Evolutionary conservation across 1,140 invertebrate species (phyloP).

Genomic region (Babylonia areolata): DNA sequence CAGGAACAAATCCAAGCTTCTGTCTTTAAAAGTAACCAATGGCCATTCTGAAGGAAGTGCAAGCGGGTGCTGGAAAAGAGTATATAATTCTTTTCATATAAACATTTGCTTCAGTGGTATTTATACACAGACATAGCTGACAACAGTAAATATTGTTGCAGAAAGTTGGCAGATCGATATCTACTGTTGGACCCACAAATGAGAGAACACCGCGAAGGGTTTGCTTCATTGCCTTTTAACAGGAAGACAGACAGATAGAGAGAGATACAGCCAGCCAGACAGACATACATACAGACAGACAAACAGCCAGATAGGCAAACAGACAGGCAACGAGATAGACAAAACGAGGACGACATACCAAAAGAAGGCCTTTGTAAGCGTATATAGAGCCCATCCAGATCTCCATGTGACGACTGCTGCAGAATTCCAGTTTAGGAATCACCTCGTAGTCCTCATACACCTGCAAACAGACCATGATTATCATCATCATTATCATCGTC

Average conservation of each 20-base stretch:
- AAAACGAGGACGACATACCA: conserved; percentile 83
- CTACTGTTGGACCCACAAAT: too few species aligned
- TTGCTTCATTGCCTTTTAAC: too few species aligned
- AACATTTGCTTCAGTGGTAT: too few species aligned
- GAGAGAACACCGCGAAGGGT: too few species aligned
- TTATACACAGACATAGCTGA: too few species aligned
- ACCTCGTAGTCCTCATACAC: conserved; percentile 65
- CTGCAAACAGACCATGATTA: conserved; percentile 80
- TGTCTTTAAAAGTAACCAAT: too few species aligned
- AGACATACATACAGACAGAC: not conserved
- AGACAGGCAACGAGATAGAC: not conserved
- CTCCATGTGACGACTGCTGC: conserved; percentile 94
- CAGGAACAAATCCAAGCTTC: too few species aligned
- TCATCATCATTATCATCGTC: not conserved
- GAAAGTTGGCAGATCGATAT: too few species aligned
- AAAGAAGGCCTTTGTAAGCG: conserved; percentile 96
- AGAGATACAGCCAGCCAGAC: not conserved
- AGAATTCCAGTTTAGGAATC: conserved; percentile 88
- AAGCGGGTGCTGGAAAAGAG: too few species aligned
- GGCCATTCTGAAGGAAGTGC: too few species aligned
- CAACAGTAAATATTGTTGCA: too few species aligned
- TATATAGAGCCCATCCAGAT: conserved; percentile 90
- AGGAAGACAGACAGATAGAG: not conserved
- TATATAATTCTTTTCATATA: too few species aligned
- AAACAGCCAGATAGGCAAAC: not conserved